Percentiles rank a stretch among this genome's conserved stretches.
phyloP scores from a whole-genome alignment of 2,888 invertebrate species.

The Drosophila histrio region DNA sequence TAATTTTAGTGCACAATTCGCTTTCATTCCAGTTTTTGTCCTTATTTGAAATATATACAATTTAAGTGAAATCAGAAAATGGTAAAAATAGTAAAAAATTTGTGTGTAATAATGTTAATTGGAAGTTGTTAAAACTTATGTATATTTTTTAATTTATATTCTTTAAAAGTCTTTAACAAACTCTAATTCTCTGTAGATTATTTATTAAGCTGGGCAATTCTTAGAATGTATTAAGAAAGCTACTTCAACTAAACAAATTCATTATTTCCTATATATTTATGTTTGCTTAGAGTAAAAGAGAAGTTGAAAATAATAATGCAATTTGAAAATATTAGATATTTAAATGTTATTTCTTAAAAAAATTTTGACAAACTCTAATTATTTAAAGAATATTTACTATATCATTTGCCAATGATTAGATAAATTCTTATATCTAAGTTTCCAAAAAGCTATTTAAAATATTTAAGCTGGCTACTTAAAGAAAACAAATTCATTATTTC shows the following conservation, averaged over 20 bases:
- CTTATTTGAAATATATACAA: conserved; percentile 2
- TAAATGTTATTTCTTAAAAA: too few species aligned
- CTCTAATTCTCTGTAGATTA: too few species aligned
- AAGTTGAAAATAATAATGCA: not conserved
- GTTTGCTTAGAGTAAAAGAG: not conserved
- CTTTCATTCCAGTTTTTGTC: conserved; percentile 36
- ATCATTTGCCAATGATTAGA: too few species aligned
- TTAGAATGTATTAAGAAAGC: not conserved
- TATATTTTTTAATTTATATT: not conserved
- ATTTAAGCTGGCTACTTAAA: too few species aligned
- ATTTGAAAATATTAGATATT: too few species aligned
- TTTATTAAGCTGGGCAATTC: too few species aligned
- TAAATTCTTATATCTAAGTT: too few species aligned
- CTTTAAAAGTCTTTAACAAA: not conserved
- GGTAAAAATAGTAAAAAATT: not conserved
- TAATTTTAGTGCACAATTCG: conserved; percentile 50
- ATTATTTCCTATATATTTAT: not conserved
- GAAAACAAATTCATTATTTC: too few species aligned
- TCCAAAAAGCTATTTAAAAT: too few species aligned
- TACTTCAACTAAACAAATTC: not conserved
- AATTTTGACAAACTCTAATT: too few species aligned
- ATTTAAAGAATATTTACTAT: too few species aligned
- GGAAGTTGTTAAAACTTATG: conserved; percentile 6
- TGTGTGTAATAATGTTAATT: not conserved
- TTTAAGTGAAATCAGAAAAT: not conserved